Evolutionary conservation across 2,113 vertebrate genomes (phyloP), one percentile per base, ranked within the genome.

Genomic region (Saguinus imperator): DNA sequence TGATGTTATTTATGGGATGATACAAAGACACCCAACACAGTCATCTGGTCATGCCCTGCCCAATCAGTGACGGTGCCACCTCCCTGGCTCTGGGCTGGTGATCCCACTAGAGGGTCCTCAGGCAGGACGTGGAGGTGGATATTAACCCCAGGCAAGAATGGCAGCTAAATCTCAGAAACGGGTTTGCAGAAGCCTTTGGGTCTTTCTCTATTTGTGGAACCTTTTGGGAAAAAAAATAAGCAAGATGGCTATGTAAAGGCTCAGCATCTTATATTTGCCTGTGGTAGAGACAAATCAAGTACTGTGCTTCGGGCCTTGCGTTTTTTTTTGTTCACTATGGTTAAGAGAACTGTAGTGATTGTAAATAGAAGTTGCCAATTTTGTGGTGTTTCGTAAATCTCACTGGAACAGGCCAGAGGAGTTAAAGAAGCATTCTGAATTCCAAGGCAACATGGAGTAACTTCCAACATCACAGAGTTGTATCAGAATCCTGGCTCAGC

Each of bases 321-420:
- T 23, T 48, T 80, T 68, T 94, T 91, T 81, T 40, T 40, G n/a
- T 73, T 94, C 1, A 1, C 12, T 77, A 2, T 37, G 10, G 20
- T 82, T 97, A 82, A 93, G 91, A 82, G 48, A 92, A 77, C 40
- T 57, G 18, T 23, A 73, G 18, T 77, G 50, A 85, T 75, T 66
- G 40, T 58, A 84, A 86, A 83, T 73, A 87, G 75, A 70, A 61
- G 40, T 27, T 70, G 70, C 87, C 37, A 17, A 14, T 57, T 45
- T 57, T 43, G 35, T 84, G 48, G 4, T 72, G 43, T 82, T 61
- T 20, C 43, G 68, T 93, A 58, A 88, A 20, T 85, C 55, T 57
- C 29, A 3, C 4, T 72, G 77, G 52, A 80, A 85, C 16, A 40
- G 32, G n/a, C 77, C 73, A 81, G 92, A 76, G 77, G 13, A 20